These are phyloP conservation scores for Capromys pilorides DNA, from an alignment of 2,797 vertebrate genomes.

Conservation along the genomic window DNA sequence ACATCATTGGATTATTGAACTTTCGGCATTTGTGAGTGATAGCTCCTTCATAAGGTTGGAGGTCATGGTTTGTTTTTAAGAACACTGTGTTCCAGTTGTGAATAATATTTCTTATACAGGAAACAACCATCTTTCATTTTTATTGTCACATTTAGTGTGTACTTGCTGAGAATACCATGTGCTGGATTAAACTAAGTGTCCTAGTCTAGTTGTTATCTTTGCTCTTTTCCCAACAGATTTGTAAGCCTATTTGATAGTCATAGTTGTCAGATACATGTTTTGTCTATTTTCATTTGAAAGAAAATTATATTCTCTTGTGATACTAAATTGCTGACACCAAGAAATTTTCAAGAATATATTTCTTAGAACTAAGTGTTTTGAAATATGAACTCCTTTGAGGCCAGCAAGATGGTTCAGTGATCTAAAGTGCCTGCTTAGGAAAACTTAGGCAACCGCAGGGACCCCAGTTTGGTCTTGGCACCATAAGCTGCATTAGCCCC, in stretches of 20 bases:
- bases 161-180: conserved; percentile 25
- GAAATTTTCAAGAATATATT: neutral
- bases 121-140: conserved; percentile 39
- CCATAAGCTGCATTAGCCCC: too few relatives aligned
- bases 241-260: neutral
- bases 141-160: conserved; percentile 38
- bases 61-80: conserved; percentile 38
- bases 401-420: too few relatives aligned
- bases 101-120: conserved; percentile 50
- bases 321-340: neutral
- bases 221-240: neutral
- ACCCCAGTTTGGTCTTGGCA: too few relatives aligned
- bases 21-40: conserved; percentile 47
- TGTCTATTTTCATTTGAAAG: conserved; percentile 34
- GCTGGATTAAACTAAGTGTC: neutral
- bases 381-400: neutral
- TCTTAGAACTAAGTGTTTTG: neutral
- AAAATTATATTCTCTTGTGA: neutral
- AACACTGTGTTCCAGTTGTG: conserved; percentile 39
- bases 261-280: neutral
- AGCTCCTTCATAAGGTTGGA: conserved; percentile 21
- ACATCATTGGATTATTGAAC: conserved; percentile 19
- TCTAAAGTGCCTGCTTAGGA: too few relatives aligned
- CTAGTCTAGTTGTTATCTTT: neutral
- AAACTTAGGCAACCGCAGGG: too few relatives aligned